A percentile compares a stretch with the other conserved stretches of the same genome.
These are phyloP conservation scores for Muscina levida DNA, from an alignment of 2,888 invertebrate species.

Conservation along the genomic window DNA sequence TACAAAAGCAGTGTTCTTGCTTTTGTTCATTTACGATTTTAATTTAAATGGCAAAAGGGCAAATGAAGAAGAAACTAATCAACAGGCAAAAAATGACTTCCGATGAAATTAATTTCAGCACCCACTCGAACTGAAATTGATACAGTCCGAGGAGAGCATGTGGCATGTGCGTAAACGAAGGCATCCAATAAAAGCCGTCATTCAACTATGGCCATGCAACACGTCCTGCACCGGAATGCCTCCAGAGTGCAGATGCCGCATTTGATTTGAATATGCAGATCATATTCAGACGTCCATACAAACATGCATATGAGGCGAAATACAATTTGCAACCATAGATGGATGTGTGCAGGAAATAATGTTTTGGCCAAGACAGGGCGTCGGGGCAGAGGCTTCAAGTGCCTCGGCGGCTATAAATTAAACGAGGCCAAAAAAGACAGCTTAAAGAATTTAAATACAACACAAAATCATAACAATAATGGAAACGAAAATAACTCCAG, in stretches of 20 bases:
- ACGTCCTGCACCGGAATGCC: constrained; percentile 43
- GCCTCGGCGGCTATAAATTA: constrained; percentile 75
- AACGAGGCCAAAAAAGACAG: constrained; percentile 72
- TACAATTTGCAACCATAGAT: constrained; percentile 54
- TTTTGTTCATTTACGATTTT: constrained; percentile 5
- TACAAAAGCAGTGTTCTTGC: not conserved
- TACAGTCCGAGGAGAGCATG: constrained; percentile 39
- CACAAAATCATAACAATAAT: constrained; percentile 68
- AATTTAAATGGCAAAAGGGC: constrained; percentile 34
- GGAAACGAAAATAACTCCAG: constrained; percentile 72
- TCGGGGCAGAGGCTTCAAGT: constrained; percentile 60
- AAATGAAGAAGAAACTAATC: constrained; percentile 67
- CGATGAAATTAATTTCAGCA: constrained; percentile 72
- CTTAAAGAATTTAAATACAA: constrained; percentile 73
- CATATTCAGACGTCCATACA: constrained; percentile 51
- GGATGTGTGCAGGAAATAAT: constrained; percentile 38
- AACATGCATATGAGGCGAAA: constrained; percentile 48
- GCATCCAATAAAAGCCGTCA: constrained; percentile 53
- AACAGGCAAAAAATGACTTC: constrained; percentile 71
- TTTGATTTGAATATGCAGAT: constrained; percentile 72
- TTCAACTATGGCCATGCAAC: constrained; percentile 38
- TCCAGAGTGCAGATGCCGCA: constrained; percentile 63
- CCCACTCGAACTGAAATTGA: constrained; percentile 69
- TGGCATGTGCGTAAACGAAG: constrained; percentile 41
- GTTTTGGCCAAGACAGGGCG: constrained; percentile 50